Evolutionary conservation across 1,140 invertebrate genomes (phyloP), one percentile per base, ranked within the genome.

Genomic region (Solenopsis fugax): DNA sequence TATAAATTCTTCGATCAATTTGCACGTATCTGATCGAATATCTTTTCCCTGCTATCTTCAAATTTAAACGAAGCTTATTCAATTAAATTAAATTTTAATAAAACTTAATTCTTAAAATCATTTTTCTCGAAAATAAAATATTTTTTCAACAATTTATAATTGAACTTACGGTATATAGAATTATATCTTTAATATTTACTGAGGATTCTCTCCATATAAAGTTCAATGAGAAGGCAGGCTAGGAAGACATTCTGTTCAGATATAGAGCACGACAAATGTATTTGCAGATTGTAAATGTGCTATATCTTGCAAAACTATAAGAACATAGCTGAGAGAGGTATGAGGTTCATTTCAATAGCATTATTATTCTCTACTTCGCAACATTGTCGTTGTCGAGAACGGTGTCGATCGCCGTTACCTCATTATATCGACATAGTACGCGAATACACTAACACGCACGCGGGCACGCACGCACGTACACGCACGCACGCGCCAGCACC

Each of bases 401-500:
- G 52, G 24, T 37, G 80, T 84, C 12, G 69, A 45, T 81, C 78
- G 64, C 21, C 69, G 45, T 84, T 75, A 84, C 69, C 80, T 73
- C 80, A 73, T 84, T 84, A 72, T 18, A 50, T 84, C 69, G 69
- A 81, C 16, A 21, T 52, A 58, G 13, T 67, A 56, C 56, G 69
- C 80, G 80, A 84, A 62, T 84, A 84, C 80, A 84, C 48, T 62
- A 82, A 73, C 82, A 85, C 73, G 62, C 72, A 78, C 82, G 60
- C 82, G 62, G 72, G 71, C 82, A 78, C 82, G 71, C 71, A 85
- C 81, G 71, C 80, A 82, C 78, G 54, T 65, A 82, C 78, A 71
- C 78, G 78, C 71, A 85, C 82, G 82, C 41, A 86, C 88, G 86
- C 48, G 64, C 69, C 87, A 91, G 89, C 89, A 90, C 86, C 87